A percentile compares a stretch with the other conserved stretches of the same genome.
These are phyloP conservation scores for Enteromius trimaculatus DNA, from an alignment of 2,797 vertebrate species.

Conservation along the genomic window DNA sequence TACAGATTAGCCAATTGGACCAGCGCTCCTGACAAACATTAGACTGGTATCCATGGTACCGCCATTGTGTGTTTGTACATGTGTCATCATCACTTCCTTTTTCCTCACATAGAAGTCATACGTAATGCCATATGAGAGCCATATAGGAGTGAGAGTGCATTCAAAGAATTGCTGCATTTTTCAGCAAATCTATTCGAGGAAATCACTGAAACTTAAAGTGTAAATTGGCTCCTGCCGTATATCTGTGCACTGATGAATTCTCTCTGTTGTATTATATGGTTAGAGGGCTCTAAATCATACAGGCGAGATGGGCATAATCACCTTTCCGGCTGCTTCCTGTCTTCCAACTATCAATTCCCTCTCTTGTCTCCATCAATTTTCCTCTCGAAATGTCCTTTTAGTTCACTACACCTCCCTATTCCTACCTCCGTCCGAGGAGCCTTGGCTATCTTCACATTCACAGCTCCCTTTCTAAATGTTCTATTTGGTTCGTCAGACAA, in stretches of 20 bases:
- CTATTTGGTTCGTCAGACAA: slow-evolving; percentile 67
- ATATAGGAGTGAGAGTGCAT: slow-evolving; percentile 53
- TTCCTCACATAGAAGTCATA: slow-evolving; percentile 36
- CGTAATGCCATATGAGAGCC: slow-evolving; percentile 57
- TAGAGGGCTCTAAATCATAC: slow-evolving; percentile 73
- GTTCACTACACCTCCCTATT: slow-evolving; percentile 32
- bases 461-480: slow-evolving; percentile 64
- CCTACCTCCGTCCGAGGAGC: slow-evolving; percentile 23
- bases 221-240: slow-evolving; percentile 67
- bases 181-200: slow-evolving; percentile 56
- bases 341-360: slow-evolving; percentile 75
- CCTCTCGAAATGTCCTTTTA: slow-evolving; percentile 55
- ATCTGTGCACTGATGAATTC: slow-evolving; percentile 72
- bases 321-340: slow-evolving; percentile 76
- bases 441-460: slow-evolving; percentile 27
- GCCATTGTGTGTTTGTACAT: background rate
- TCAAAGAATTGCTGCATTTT: slow-evolving; percentile 60
- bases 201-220: slow-evolving; percentile 69
- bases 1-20: slow-evolving; percentile 23
- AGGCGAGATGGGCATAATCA: slow-evolving; percentile 74
- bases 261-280: slow-evolving; percentile 68
- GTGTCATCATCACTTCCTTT: slow-evolving; percentile 48
- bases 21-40: slow-evolving; percentile 39
- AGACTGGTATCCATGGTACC: slow-evolving; percentile 6
- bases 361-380: slow-evolving; percentile 75